These are phyloP conservation scores for Caenorhabditis becei DNA, from an alignment of 2,888 invertebrate genomes.

Conservation along the genomic window DNA sequence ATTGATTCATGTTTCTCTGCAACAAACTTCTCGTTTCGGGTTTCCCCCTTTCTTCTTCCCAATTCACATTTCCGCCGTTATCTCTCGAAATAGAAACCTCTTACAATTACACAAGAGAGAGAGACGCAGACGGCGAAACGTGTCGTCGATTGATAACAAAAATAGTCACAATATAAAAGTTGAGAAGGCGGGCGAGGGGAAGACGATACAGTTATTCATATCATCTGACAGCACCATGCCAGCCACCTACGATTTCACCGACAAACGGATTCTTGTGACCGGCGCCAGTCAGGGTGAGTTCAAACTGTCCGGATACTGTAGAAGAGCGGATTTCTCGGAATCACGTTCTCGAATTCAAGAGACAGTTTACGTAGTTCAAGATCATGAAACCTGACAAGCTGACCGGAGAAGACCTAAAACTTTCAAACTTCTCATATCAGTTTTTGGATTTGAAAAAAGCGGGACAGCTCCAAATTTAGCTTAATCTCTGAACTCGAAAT, in stretches of 20 bases:
- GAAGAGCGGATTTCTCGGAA: neutral
- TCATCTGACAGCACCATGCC: constrained; percentile 47
- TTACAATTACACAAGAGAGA: constrained; percentile 15
- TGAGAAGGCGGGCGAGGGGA: constrained; percentile 4
- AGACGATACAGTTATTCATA: constrained; percentile 31
- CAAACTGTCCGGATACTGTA: too few relatives aligned
- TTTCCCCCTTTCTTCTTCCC: constrained; percentile 4
- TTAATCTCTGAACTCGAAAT: too few relatives aligned
- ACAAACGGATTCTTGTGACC: constrained; percentile 69
- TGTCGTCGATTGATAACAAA: constrained; percentile 45
- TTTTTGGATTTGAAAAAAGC: too few relatives aligned
- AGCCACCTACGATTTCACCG: constrained; percentile 64
- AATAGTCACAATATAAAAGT: constrained; percentile 55
- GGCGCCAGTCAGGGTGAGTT: constrained; percentile 73
- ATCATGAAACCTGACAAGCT: too few relatives aligned
- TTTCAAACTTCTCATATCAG: too few relatives aligned
- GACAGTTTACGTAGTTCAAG: too few relatives aligned
- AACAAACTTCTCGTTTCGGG: neutral
- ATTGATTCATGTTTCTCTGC: neutral
- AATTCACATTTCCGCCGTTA: constrained; percentile 2
- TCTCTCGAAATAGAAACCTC: constrained; percentile 42
- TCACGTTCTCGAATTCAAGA: neutral
- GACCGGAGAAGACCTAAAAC: too few relatives aligned
- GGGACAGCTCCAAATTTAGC: too few relatives aligned
- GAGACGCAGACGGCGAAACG: constrained; percentile 37